phyloP scores from a whole-genome alignment of 2,113 vertebrate species.

The Terrapene triunguis region DNA sequence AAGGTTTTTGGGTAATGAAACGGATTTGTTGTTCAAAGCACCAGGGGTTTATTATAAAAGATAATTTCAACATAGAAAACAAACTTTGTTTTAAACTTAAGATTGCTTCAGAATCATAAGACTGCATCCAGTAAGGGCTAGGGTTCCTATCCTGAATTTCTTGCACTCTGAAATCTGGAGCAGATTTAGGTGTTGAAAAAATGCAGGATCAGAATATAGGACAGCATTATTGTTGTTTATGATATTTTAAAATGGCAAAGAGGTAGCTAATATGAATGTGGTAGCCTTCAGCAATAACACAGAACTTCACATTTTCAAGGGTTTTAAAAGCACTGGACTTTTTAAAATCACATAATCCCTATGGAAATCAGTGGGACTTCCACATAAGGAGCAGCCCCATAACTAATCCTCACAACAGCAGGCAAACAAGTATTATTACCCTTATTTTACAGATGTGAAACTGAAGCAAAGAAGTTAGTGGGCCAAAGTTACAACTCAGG shows the following conservation, averaged over 20 bases:
- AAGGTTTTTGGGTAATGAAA: not conserved
- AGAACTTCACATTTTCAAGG: not conserved
- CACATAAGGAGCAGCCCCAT: not conserved
- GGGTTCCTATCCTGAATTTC: not conserved
- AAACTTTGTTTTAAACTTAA: not conserved
- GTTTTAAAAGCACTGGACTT: conserved; percentile 5
- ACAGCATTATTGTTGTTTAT: not conserved
- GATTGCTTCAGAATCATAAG: not conserved
- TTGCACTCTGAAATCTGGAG: rapidly evolving
- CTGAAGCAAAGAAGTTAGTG: not conserved
- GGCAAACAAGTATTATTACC: not conserved
- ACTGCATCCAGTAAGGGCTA: not conserved
- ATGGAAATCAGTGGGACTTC: not conserved
- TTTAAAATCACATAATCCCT: not conserved
- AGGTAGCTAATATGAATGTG: not conserved
- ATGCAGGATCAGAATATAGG: not conserved
- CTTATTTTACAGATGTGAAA: conserved; percentile 9
- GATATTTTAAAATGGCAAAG: not conserved
- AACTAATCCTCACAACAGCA: not conserved
- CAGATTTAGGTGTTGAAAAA: not conserved
- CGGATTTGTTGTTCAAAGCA: not conserved
- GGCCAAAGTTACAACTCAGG: not conserved
- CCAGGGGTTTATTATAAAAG: not conserved
- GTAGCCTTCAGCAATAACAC: not conserved
- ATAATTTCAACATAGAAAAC: not conserved